Base-by-base conservation (phyloP, 2,888 invertebrate genomes). In the Drymonia ruficornis region DNA sequence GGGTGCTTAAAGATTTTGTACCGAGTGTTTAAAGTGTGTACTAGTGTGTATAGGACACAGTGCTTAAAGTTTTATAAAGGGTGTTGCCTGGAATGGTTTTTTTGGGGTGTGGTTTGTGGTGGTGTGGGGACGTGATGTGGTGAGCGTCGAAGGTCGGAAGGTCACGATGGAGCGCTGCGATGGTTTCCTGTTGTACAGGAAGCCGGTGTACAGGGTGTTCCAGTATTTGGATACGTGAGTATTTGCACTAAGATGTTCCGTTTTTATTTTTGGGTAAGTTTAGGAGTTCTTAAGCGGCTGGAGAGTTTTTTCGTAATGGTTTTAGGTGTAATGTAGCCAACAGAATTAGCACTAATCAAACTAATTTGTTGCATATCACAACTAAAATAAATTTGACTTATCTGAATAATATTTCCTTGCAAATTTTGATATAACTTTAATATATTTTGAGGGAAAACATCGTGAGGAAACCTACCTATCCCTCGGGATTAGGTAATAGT, bases 151-250 rank as follows among this genome's bases (percentile, higher is more conserved):
- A 40, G 59, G 59, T 52, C 23, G 40, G 18, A 65, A 55, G 57
- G 56, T 60, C 59, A 94, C 89, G 93, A 95, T 96, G 93, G 96
- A 96, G 94, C 94, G 96, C 80, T 96, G 96, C 81, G 96, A 96
- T 86, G 96, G 96, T 79, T 96, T 96, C 90, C 94, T 96, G 87
- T 95, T 96, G 93, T 96, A 95, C 93, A 94, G 96, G 83, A 95
- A 96, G 86, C 96, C 96, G 84, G 96, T 96, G 69, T 96, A 96
- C 92, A 94, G 96, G 93, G 96, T 96, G 83, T 96, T 96, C 93
- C 96, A 96, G 93, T 96, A 96, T 93, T 94, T 96, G 86, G 96
- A 96, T 93, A 96, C 96, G 96, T 96, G 93, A 96, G 96, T 96
- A 78, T 58, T 54, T 23, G 9, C 52, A 34, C 50, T 52, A 48